Evolutionary conservation across 2,888 invertebrate genomes (phyloP), one percentile per base, ranked within the genome.

Genomic region (Chymomyza caudatula): DNA sequence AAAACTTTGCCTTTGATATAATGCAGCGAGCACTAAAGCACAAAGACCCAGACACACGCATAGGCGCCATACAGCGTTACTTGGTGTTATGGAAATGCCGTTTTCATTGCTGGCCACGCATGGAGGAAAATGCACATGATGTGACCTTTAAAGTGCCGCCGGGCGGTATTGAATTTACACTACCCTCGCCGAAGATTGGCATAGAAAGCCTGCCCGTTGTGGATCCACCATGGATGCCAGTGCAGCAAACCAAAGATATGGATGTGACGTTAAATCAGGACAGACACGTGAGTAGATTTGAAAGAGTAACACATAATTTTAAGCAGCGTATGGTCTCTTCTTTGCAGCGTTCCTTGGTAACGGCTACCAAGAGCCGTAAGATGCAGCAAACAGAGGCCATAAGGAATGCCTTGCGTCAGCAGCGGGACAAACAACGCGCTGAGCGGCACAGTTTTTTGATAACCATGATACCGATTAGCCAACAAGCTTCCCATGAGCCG

Each of bases 311-410:
- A 37, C 11, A 4, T 37, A 8, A 37, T 70, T 66, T 54, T 65
- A 65, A 51, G 54, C 42, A 29, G 44, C 51, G 57, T 52, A 60
- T 56, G 6, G 6, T n/a, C 20, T 2, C 6, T n/a, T 6, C 11
- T 8, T 88, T 88, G 19, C 90, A 97, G 96, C 93, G 97, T 72
- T 97, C 98, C 4, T 91, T 98, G 83, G 99, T 99, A 54, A 99
- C 99, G 23, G 99, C 99, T 8, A 99, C 99, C 0, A 98, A 99
- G 90, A 99, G 99, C 0, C 93, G 99, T 19, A 97, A 99, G 89
- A 99, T 99, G 89, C 99, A 99, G 89, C 98, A 99, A 91, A 98
- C 99, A 19, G 99, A 99, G 91, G 94, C 99, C 67, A 97, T 99
- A 64, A 96, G 98, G 85, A 94, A 95, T 90, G 99, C 99, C 0